phyloP scores from a whole-genome alignment of 2,888 invertebrate genomes.

The Molanna angustata region DNA sequence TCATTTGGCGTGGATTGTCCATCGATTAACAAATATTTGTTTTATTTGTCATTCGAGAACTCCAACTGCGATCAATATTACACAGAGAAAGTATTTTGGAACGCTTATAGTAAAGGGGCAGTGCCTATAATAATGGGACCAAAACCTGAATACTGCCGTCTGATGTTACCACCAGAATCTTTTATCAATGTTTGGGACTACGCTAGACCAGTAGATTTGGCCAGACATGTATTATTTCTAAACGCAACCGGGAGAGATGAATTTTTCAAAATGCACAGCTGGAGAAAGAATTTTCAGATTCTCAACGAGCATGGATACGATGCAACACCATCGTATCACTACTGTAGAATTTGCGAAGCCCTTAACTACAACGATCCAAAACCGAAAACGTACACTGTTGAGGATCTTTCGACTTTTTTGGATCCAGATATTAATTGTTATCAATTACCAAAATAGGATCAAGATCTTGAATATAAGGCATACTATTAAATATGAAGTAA shows the following conservation, averaged over 20 bases:
- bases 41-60: constrained; percentile 70
- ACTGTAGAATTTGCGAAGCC: constrained; percentile 58
- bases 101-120: constrained; percentile 59
- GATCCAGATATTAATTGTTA: constrained; percentile 15
- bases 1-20: constrained; percentile 61
- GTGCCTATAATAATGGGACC: constrained; percentile 67
- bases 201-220: constrained; percentile 50
- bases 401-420: constrained; percentile 30
- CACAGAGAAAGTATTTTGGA: constrained; percentile 68
- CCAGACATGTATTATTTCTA: constrained; percentile 50
- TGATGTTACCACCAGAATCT: constrained; percentile 60
- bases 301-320: constrained; percentile 69
- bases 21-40: constrained; percentile 57
- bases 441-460: background rate
- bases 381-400: constrained; percentile 41
- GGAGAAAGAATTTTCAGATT: constrained; percentile 58
- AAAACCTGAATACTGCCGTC: constrained; percentile 43
- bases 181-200: constrained; percentile 60
- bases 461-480: too few relatives aligned
- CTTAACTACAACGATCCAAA: constrained; percentile 48
- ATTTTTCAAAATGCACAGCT: constrained; percentile 51
- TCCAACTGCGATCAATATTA: constrained; percentile 66
- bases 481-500: too few relatives aligned
- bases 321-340: constrained; percentile 56
- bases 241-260: constrained; percentile 40